phyloP scores from a whole-genome alignment of 2,888 invertebrate species.

The Caradrina kadenii region DNA sequence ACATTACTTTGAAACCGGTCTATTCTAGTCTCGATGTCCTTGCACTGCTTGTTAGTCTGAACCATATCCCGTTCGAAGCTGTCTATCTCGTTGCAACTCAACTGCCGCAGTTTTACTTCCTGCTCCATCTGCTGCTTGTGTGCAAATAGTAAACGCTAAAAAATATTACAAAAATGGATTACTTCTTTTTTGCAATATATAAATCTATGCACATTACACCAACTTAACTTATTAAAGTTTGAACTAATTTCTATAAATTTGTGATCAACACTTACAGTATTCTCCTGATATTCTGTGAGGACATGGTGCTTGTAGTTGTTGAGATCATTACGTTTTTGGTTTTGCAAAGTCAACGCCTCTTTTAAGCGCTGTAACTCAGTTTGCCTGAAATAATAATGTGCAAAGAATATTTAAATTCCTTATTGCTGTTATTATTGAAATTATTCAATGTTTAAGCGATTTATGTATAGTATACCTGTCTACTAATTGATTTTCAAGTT shows the following conservation, averaged over 20 bases:
- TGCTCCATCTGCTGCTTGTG: slow-evolving; percentile 93
- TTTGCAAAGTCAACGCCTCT: slow-evolving; percentile 80
- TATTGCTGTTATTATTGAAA: neutral
- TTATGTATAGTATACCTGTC: slow-evolving; percentile 72
- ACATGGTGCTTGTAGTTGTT: slow-evolving; percentile 85
- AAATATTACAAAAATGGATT: slow-evolving; percentile 30
- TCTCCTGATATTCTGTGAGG: slow-evolving; percentile 86
- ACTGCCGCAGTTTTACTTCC: slow-evolving; percentile 91
- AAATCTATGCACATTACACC: neutral
- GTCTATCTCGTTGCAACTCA: slow-evolving; percentile 84
- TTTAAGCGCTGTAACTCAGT: slow-evolving; percentile 85
- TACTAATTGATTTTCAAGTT: slow-evolving; percentile 80
- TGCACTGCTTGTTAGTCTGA: slow-evolving; percentile 86
- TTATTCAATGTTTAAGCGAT: neutral
- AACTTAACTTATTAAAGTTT: neutral
- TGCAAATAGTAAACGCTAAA: slow-evolving; percentile 92
- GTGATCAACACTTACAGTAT: slow-evolving; percentile 78
- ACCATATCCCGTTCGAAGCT: slow-evolving; percentile 84
- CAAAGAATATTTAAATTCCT: neutral
- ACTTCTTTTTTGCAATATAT: neutral
- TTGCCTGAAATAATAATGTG: slow-evolving; percentile 77
- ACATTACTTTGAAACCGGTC: slow-evolving; percentile 81
- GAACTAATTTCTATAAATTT: neutral
- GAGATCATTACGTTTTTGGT: slow-evolving; percentile 83
- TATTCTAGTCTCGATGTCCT: slow-evolving; percentile 81